Base-by-base conservation (phyloP, 1,140 invertebrate species). In the Nymphalis io region DNA sequence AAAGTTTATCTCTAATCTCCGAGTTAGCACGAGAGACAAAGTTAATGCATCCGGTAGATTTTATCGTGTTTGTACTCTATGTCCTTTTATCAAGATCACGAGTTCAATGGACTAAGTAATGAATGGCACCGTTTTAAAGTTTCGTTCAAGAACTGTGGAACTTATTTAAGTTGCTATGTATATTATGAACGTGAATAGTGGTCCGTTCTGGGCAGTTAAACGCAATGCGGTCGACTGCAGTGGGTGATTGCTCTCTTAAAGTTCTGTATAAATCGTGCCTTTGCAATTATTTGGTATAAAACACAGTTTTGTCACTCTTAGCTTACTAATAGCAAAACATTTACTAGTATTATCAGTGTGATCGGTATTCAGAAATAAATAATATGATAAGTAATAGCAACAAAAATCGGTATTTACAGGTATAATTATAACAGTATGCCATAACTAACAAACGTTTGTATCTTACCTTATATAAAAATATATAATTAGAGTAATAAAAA, bases 1-100 rank as follows among this genome's bases (percentile, higher is more conserved):
- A 61, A 60, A 60, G 59, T 60, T 60, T 46, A 60, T 48, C 60
- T 48, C 42, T 61, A 48, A 46, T 48, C 42, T 27, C 15, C 60
- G 59, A 46, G 44, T 60, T 60, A 18, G 42, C 42, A 27, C n/a
- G 44, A 46, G 44, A 18, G 44, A 46, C 44, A 5, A 46, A 46
- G 44, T 46, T 46, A 46, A 16, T 46, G 44, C 40, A 60, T 60
- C 59, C 59, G 59, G 40, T 60, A 44, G 39, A 46, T 60, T 44
- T 60, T 23, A 60, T 46, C 58, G 58, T 33, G 27, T 60, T 44
- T 27, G n/a, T 60, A 60, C 23, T n/a, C 40, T 60, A 44, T 23
- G 42, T 13, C 42, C 40, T 42, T 23, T 60, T 60, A 60, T 60
- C 42, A 23, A 60, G 39, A 60, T 44, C 42, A 44, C 21, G 42